Evolutionary conservation across 2,888 invertebrate genomes (phyloP).

Genomic region (Pinctada fucata): DNA sequence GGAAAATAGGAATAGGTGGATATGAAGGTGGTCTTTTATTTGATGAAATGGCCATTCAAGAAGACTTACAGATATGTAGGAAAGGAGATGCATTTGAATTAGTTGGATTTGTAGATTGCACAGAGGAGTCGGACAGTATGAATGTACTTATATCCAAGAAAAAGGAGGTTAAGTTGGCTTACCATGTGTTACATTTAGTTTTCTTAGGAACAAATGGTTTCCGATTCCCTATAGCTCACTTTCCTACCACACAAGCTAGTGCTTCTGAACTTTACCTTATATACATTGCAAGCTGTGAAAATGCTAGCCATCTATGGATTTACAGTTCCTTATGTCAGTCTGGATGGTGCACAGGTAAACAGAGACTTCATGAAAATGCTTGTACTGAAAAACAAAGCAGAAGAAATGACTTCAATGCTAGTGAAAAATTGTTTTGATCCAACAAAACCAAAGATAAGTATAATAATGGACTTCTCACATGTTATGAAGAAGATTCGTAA

Average conservation of each 20-base stretch:
- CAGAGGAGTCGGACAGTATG: background rate
- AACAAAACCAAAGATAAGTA: constrained; percentile 22
- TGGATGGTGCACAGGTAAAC: constrained; percentile 37
- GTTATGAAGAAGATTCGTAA: constrained; percentile 38
- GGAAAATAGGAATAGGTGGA: constrained; percentile 36
- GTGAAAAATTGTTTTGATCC: constrained; percentile 19
- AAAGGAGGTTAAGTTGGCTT: constrained; percentile 6
- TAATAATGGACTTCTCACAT: constrained; percentile 38
- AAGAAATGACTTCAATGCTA: constrained; percentile 6
- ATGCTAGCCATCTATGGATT: constrained; percentile 30
- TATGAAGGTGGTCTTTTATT: constrained; percentile 44
- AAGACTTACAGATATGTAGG: constrained; percentile 20
- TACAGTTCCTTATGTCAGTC: constrained; percentile 27
- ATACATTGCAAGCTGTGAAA: constrained; percentile 24
- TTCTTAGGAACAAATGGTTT: constrained; percentile 12
- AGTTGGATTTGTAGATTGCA: constrained; percentile 13
- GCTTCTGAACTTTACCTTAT: constrained; percentile 21
- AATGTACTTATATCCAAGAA: background rate
- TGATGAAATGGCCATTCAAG: constrained; percentile 51
- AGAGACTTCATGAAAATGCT: constrained; percentile 27
- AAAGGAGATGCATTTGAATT: constrained; percentile 7
- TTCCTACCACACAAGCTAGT: constrained; percentile 3
- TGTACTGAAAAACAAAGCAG: background rate
- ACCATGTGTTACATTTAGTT: constrained; percentile 18
- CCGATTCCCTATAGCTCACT: constrained; percentile 21